phyloP scores from a whole-genome alignment of 1,140 invertebrate species.

The Capitella teleta region DNA sequence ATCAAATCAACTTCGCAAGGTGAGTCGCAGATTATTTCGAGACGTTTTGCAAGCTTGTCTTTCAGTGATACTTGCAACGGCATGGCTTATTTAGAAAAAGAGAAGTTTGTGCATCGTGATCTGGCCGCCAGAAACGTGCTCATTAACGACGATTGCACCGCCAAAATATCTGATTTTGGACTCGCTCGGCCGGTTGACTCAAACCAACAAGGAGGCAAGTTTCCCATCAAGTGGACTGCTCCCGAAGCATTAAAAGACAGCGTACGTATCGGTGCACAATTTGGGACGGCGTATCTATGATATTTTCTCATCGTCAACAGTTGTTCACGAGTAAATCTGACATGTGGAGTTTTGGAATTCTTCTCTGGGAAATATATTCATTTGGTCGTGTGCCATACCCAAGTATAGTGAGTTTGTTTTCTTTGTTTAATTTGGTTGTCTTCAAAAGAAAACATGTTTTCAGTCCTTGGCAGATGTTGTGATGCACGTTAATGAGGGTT shows the following conservation, averaged over 20 bases:
- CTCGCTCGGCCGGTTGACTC: constrained; percentile 67
- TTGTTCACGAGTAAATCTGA: no score
- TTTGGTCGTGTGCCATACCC: no score
- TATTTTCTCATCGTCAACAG: no score
- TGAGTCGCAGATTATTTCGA: constrained; percentile 20
- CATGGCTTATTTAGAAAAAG: constrained; percentile 95
- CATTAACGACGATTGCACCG: constrained; percentile 81
- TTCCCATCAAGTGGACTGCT: constrained; percentile 98
- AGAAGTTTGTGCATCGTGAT: constrained; percentile 94
- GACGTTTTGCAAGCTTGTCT: constrained; percentile 10
- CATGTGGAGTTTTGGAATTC: no score
- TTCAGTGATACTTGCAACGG: constrained; percentile 89
- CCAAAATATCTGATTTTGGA: constrained; percentile 99
- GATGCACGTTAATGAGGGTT: no score
- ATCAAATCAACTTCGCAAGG: constrained; percentile 93
- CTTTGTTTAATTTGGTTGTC: no score
- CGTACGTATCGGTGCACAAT: no score
- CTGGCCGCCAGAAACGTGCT: constrained; percentile 96
- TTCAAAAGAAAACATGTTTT: no score
- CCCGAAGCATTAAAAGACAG: constrained; percentile 93
- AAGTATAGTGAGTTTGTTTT: no score
- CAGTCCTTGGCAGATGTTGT: no score
- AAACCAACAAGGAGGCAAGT: constrained; percentile 29
- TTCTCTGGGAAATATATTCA: no score
- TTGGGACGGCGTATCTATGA: no score